These are phyloP conservation scores for Calypte anna DNA, from an alignment of 2,113 vertebrate genomes.

Conservation along the genomic window DNA sequence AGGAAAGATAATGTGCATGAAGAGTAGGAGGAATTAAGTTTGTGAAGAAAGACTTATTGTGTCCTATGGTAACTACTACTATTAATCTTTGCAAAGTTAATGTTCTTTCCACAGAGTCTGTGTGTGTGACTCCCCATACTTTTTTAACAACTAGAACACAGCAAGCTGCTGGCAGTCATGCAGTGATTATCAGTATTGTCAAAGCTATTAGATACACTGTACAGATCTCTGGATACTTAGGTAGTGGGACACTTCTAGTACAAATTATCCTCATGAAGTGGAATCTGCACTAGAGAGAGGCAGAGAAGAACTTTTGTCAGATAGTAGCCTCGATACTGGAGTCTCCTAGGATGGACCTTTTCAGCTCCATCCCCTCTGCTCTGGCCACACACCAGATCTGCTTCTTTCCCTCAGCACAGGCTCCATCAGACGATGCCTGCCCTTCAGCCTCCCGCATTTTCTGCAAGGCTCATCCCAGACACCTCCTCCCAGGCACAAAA, in stretches of 20 bases:
- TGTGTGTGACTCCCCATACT: background rate
- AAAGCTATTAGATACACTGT: background rate
- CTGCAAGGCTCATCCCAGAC: background rate
- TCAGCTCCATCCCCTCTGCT: background rate
- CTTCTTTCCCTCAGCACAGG: background rate
- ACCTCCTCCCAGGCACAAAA: background rate
- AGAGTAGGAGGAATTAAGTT: background rate
- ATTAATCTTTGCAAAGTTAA: background rate
- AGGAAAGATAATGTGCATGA: background rate
- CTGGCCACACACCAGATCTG: no score
- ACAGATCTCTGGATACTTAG: background rate
- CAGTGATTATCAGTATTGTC: background rate
- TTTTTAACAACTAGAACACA: background rate
- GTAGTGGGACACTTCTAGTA: background rate
- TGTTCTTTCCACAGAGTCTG: background rate
- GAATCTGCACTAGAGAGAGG: background rate
- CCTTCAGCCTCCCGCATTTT: background rate
- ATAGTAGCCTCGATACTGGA: background rate
- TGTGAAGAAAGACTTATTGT: background rate
- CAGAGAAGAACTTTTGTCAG: background rate
- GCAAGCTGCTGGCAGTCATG: background rate
- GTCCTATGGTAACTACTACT: background rate
- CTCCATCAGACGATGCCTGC: fast-evolving
- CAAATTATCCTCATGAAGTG: background rate
- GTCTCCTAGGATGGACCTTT: background rate